Conservation (phyloP, 2,888 invertebrate genomes). For the Drosophila phalerata region DNA sequence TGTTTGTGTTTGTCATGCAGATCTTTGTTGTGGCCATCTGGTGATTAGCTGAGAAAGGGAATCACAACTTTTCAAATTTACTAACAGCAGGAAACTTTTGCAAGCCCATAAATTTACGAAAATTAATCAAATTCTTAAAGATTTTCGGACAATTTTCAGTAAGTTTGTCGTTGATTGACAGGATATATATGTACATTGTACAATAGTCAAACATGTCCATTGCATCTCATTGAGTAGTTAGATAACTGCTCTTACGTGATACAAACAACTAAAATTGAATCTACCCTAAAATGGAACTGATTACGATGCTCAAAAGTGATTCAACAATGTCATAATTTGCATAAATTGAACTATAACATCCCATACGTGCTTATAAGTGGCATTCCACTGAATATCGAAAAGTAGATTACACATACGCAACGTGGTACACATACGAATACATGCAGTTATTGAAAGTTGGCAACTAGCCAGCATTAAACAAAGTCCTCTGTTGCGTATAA, state of each 20-base stretch:
- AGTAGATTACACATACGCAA: slow-evolving; percentile 39
- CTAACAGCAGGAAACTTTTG: not conserved
- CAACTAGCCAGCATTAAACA: not conserved
- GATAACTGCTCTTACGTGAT: slow-evolving; percentile 40
- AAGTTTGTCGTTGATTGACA: not conserved
- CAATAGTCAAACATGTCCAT: slow-evolving; percentile 11
- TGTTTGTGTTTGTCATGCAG: slow-evolving; percentile 9
- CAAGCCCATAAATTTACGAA: too few relatives aligned
- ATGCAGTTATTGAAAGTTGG: not conserved
- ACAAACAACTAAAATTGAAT: slow-evolving; percentile 32
- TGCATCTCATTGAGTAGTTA: not conserved
- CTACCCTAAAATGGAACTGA: slow-evolving; percentile 21
- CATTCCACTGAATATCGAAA: slow-evolving; percentile 2
- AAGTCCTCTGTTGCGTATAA: slow-evolving; percentile 1
- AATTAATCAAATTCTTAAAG: not conserved
- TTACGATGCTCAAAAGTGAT: slow-evolving; percentile 12
- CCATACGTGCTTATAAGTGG: slow-evolving; percentile 10
- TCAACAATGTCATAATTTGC: slow-evolving; percentile 17
- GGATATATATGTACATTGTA: not conserved
- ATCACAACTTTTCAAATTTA: not conserved
- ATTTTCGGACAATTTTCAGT: not conserved
- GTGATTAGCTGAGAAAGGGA: slow-evolving; percentile 21
- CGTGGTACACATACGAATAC: not conserved
- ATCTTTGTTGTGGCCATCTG: slow-evolving; percentile 55
- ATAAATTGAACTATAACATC: slow-evolving; percentile 25